Evolutionary conservation across 1,140 invertebrate species (phyloP).

Genomic region (Drosophila varians): DNA sequence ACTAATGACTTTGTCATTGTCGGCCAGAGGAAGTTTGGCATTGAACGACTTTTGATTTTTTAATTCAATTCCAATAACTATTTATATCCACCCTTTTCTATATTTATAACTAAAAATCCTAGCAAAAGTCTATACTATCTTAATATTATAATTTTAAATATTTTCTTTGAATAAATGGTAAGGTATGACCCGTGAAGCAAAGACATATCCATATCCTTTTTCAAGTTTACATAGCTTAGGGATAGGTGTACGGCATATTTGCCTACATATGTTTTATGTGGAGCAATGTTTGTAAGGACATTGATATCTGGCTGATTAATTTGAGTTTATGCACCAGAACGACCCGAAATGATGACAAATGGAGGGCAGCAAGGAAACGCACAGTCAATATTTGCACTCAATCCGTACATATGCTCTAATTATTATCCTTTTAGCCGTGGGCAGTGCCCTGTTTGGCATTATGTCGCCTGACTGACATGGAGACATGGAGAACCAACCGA

Average conservation of each 20-base stretch:
- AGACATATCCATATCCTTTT: conserved; percentile 8
- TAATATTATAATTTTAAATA: no score
- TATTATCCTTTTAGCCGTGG: conserved; percentile 74
- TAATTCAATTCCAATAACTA: no score
- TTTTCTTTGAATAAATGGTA: neutral
- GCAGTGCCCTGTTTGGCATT: conserved; percentile 58
- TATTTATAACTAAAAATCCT: no score
- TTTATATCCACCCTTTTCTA: no score
- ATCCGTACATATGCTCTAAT: conserved; percentile 82
- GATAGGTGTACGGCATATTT: conserved; percentile 29
- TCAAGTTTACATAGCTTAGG: neutral
- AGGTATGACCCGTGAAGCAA: neutral
- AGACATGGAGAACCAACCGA: conserved; percentile 12
- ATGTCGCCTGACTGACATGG: conserved; percentile 55
- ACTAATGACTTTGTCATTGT: conserved; percentile 40
- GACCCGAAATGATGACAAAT: conserved; percentile 42
- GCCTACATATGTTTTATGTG: conserved; percentile 43
- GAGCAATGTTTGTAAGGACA: conserved; percentile 53
- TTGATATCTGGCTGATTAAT: conserved; percentile 72
- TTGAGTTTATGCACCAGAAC: conserved; percentile 39
- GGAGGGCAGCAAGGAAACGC: conserved; percentile 3
- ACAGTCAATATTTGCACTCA: conserved; percentile 76
- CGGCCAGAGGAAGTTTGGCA: neutral
- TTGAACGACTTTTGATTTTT: neutral
- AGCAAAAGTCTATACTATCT: no score